These are phyloP conservation scores for Stichodactyla mertensii DNA, from an alignment of 64 coral and sea anemone genomes.

Conservation along the genomic window DNA sequence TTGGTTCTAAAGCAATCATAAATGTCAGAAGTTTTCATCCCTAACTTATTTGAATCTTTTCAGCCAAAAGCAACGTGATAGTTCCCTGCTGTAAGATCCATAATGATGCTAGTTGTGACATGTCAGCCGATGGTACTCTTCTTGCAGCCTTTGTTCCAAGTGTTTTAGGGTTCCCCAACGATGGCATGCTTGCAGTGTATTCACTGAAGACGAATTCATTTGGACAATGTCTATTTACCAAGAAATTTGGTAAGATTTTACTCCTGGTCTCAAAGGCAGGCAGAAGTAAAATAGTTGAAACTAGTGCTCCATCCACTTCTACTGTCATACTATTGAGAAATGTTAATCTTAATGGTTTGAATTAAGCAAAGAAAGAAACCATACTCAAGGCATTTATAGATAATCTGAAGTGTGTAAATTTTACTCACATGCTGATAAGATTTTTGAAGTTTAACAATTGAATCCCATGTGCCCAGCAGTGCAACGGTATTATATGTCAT, in stretches of 20 bases:
- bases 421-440: background rate
- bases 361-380: too few relatives aligned
- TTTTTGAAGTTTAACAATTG: too few relatives aligned
- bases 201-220: slow-evolving; percentile 52
- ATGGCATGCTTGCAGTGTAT: slow-evolving; percentile 67
- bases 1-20: too few relatives aligned
- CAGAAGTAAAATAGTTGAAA: too few relatives aligned
- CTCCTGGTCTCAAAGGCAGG: too few relatives aligned
- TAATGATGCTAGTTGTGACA: slow-evolving; percentile 79
- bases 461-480: too few relatives aligned
- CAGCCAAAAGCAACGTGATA: slow-evolving; percentile 53
- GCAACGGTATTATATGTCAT: too few relatives aligned
- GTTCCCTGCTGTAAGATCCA: slow-evolving; percentile 85
- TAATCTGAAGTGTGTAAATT: background rate
- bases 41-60: background rate
- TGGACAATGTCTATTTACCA: slow-evolving; percentile 70
- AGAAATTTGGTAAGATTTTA: slow-evolving; percentile 71
- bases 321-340: too few relatives aligned
- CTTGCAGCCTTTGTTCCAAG: slow-evolving; percentile 80
- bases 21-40: too few relatives aligned
- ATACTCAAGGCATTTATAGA: too few relatives aligned
- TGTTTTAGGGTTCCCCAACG: slow-evolving; percentile 68
- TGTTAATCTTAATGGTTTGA: too few relatives aligned
- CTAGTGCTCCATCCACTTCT: too few relatives aligned
- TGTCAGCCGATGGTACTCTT: slow-evolving; percentile 61